phyloP scores from a whole-genome alignment of 1,140 invertebrate genomes.

The Drosophila saltans region DNA sequence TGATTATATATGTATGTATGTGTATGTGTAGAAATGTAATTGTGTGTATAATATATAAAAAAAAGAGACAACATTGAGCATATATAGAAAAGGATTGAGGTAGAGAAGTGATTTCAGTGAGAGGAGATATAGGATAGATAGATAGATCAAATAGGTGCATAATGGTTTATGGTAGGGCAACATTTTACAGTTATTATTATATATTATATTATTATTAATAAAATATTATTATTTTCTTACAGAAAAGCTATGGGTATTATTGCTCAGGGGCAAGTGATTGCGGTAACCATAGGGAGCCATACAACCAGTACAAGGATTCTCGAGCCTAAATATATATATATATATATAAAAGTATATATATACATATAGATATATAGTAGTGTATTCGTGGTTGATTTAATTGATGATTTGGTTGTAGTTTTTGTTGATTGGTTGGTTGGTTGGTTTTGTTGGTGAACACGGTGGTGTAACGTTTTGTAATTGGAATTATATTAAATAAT shows the following conservation, averaged over 20 bases:
- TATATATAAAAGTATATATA: not conserved
- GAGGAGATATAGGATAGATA: not conserved
- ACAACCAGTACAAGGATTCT: slow-evolving; percentile 84
- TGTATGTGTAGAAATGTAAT: not conserved
- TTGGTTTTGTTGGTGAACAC: slow-evolving; percentile 9
- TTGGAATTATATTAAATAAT: slow-evolving; percentile 34
- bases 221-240: slow-evolving; percentile 77
- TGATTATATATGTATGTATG: not conserved
- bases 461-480: slow-evolving; percentile 28
- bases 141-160: not conserved
- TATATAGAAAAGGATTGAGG: not conserved
- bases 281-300: slow-evolving; percentile 87
- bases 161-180: not conserved
- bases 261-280: slow-evolving; percentile 86
- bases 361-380: not conserved
- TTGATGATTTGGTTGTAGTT: slow-evolving; percentile 3
- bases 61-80: slow-evolving; percentile 10
- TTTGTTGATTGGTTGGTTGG: slow-evolving; percentile 21
- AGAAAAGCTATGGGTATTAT: slow-evolving; percentile 85
- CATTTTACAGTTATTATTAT: slow-evolving; percentile 4
- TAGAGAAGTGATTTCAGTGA: not conserved
- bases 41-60: too few species aligned
- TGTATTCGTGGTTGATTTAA: not conserved
- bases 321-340: slow-evolving; percentile 57
- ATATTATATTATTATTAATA: slow-evolving; percentile 1